Evolutionary conservation across 2,888 invertebrate species (phyloP), one percentile per base, ranked within the genome.

Genomic region (Drosophila vallismaia): DNA sequence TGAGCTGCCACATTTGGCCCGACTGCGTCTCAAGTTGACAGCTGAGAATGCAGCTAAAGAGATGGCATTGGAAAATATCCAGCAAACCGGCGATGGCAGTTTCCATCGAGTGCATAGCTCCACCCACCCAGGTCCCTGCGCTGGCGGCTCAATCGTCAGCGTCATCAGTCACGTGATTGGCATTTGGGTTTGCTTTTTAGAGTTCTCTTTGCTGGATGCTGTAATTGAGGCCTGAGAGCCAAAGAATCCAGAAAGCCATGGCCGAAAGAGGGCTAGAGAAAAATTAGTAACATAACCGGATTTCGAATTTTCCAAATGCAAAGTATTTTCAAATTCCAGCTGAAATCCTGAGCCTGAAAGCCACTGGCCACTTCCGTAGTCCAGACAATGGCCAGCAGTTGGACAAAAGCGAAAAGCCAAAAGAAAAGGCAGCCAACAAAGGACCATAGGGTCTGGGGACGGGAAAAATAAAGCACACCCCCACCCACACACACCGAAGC

Each of bases 261-360:
- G 12, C 26, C 12, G 40, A 40, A 36, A 46, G 40, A 24, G 14
- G 33, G 38, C 24, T 38, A 24, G 45, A 40, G 51, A 29, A 50
- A 73, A 85, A 78, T 82, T 82, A 79, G 86, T 71, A 82, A 79
- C 83, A 71, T 82, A 82, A 76, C 68, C 83, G 83, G 88, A 82
- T 87, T 82, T 76, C 49, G 46, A 60, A 55, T 76, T 69, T 72
- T 72, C 33, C 64, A 64, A 82, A 82, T 85, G 88, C 76, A 82
- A 87, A 85, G 86, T 76, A 82, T 79, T 87, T 64, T 72, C 53
- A 36, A 54, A 52, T 36, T 50, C 33, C 50, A 54, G 31, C 60
- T 28, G 31, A 69, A 46, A 40, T 31, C 31, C 38, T 19, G 36
- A 33, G 60, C 38, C 62, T 29, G 67, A 50, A 49, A 28, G 52